Evolutionary conservation across 2,113 vertebrate species (phyloP).

Genomic region (Cyprinodon variegatus): DNA sequence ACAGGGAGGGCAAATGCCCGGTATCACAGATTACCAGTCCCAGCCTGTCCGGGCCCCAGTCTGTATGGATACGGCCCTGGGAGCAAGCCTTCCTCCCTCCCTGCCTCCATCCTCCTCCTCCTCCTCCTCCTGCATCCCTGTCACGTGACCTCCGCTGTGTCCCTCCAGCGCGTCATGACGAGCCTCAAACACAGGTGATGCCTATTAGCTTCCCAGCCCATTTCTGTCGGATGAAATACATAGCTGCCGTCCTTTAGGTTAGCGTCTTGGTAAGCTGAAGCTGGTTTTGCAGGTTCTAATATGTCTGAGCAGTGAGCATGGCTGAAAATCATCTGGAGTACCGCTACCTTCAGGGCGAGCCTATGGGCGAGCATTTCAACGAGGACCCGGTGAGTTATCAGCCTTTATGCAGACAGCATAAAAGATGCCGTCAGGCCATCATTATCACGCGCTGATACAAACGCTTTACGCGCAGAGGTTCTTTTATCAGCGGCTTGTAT

Average conservation of each 20-base stretch:
- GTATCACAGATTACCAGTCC: no score
- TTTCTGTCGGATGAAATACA: slow-evolving; percentile 8
- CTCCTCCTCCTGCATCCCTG: slow-evolving; percentile 6
- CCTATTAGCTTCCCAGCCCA: slow-evolving; percentile 48
- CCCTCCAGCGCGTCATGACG: slow-evolving; percentile 41
- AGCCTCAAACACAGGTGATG: slow-evolving; percentile 65
- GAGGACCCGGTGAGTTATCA: slow-evolving; percentile 76
- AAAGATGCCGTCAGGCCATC: not conserved
- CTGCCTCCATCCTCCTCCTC: no score
- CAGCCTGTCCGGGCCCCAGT: not conserved
- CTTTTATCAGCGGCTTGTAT: not conserved
- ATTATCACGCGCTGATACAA: not conserved
- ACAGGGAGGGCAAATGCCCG: no score
- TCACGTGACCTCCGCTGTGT: slow-evolving; percentile 51
- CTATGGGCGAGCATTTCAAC: slow-evolving; percentile 58
- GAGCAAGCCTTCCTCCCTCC: slow-evolving; percentile 8
- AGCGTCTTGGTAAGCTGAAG: slow-evolving; percentile 18
- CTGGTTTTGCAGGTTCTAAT: slow-evolving; percentile 51
- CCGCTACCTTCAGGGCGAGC: slow-evolving; percentile 74
- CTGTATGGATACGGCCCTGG: slow-evolving; percentile 42
- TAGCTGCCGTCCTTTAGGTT: not conserved
- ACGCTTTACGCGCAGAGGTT: not conserved
- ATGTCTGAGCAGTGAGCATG: slow-evolving; percentile 73
- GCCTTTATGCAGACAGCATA: slow-evolving; percentile 4
- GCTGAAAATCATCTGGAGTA: slow-evolving; percentile 74